A percentile compares a stretch with the other conserved stretches of the same genome.
Evolutionary conservation across 2,797 vertebrate species (phyloP).

Genomic region (Catharus ustulatus): DNA sequence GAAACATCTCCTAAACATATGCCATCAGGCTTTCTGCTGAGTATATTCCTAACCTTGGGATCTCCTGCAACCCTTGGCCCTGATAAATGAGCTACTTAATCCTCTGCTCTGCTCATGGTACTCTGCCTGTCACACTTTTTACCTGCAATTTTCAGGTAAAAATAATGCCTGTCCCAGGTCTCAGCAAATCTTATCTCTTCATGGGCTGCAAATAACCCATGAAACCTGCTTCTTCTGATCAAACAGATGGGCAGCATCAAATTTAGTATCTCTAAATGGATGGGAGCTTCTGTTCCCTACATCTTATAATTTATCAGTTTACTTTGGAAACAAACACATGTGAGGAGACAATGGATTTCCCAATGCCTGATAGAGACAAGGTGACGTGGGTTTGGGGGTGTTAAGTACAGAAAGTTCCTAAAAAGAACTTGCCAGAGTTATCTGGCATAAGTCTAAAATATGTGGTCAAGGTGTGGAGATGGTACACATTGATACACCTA

Average conservation of each 20-base stretch:
- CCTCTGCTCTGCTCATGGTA: not conserved
- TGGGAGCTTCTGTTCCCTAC: not conserved
- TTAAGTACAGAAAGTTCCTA: not conserved
- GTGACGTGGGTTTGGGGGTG: not conserved
- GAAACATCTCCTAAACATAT: not conserved
- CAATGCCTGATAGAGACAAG: not conserved
- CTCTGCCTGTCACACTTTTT: not conserved
- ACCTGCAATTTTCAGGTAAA: not conserved
- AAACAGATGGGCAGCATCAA: conserved; percentile 10
- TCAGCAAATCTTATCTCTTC: not conserved
- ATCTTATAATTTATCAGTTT: not conserved
- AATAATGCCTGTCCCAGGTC: not conserved
- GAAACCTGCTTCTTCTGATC: not conserved
- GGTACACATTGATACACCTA: not conserved
- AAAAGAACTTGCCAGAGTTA: not conserved
- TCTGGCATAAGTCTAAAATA: not conserved
- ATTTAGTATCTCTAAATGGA: conserved; percentile 5
- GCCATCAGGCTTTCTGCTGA: not conserved
- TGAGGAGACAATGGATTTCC: not conserved
- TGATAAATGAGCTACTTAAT: not conserved
- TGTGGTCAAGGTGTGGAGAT: not conserved
- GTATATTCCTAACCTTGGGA: not conserved
- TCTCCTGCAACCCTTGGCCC: not conserved
- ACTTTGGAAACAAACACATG: not conserved
- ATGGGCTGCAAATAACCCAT: not conserved